A percentile compares a stretch with the other conserved stretches of the same genome.
Conservation (phyloP, 2,888 invertebrate genomes). For the Eudasyphora cyanicolor region DNA sequence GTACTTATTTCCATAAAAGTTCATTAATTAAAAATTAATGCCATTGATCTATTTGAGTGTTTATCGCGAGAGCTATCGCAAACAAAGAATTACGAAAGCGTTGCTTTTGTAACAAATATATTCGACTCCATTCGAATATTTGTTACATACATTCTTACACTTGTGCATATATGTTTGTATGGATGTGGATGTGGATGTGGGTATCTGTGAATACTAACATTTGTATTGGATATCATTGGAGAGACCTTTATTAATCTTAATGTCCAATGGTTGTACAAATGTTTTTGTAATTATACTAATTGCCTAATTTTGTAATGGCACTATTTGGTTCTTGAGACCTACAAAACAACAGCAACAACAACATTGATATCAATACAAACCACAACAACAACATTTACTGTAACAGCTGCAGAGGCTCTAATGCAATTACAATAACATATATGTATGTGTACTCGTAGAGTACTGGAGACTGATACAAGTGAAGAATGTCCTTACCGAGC, state of each 20-base stretch:
- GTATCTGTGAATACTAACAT: no score
- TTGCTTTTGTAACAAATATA: constrained; percentile 29
- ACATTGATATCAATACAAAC: background rate
- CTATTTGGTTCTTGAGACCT: constrained; percentile 38
- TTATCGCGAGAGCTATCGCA: constrained; percentile 47
- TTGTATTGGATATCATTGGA: constrained; percentile 31
- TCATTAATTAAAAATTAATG: constrained; percentile 63
- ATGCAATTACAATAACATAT: background rate
- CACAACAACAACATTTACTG: background rate
- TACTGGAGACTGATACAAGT: background rate
- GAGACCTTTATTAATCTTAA: constrained; percentile 57
- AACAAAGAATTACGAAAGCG: constrained; percentile 32
- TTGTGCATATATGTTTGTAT: background rate
- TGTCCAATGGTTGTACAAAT: constrained; percentile 52
- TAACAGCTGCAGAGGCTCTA: no score
- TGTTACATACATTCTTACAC: background rate
- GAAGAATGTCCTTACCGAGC: background rate
- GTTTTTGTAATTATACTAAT: constrained; percentile 61
- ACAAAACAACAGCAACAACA: background rate
- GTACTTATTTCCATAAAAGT: constrained; percentile 22
- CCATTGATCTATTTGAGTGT: constrained; percentile 58
- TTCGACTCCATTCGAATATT: background rate
- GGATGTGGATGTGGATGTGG: background rate
- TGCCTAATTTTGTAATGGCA: constrained; percentile 64
- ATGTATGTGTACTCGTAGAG: no score